Evolutionary conservation across 1,140 invertebrate species (phyloP).

Genomic region (Notospermus geniculatus): DNA sequence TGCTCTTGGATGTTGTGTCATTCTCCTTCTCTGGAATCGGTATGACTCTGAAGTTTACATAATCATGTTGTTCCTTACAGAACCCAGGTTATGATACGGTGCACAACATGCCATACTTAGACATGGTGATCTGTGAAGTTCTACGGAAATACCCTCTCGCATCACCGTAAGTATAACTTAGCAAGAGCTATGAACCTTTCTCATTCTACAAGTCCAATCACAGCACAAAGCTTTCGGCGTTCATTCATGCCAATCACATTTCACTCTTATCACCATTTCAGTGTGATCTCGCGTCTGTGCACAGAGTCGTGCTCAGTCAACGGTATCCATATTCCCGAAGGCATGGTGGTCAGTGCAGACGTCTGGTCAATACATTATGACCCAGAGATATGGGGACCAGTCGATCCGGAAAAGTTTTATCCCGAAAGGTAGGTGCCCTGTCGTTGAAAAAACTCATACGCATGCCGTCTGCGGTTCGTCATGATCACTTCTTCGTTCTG

Average conservation of each 20-base stretch:
- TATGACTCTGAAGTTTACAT: too few species aligned
- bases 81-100: constrained; percentile 38
- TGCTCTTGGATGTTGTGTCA: too few species aligned
- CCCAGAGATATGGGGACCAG: constrained; percentile 46
- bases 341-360: constrained; percentile 51
- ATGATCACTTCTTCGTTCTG: too few species aligned
- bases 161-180: constrained; percentile 46
- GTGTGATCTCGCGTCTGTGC: constrained; percentile 49
- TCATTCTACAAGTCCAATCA: too few species aligned
- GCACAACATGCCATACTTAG: constrained; percentile 43
- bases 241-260: too few species aligned
- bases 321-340: constrained; percentile 43
- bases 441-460: too few species aligned
- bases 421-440: constrained; percentile 45
- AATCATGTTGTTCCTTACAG: too few species aligned
- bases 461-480: too few species aligned
- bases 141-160: constrained; percentile 48
- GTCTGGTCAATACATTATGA: constrained; percentile 53
- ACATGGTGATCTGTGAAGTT: constrained; percentile 49
- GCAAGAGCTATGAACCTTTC: too few species aligned
- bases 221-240: too few species aligned
- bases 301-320: constrained; percentile 42
- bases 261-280: constrained; percentile 17
- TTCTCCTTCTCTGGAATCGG: too few species aligned
- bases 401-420: constrained; percentile 41